These are phyloP conservation scores for Panagrolaimus sp. DNA, from an alignment of 1,140 invertebrate genomes.

Conservation along the genomic window DNA sequence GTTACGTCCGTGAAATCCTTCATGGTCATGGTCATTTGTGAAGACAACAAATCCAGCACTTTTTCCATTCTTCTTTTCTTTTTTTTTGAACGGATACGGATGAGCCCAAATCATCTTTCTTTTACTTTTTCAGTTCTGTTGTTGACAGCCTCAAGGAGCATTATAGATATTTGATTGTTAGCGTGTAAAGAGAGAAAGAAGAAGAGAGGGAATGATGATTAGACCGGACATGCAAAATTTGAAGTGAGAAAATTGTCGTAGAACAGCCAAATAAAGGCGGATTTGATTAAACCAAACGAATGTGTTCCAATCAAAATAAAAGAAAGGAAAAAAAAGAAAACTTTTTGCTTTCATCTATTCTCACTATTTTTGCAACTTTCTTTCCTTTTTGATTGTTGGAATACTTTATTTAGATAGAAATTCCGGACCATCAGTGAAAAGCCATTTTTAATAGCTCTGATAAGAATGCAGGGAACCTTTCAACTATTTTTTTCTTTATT, in stretches of 20 bases:
- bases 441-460: too few species aligned
- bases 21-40: slow-evolving; percentile 10
- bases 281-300: not conserved
- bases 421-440: too few species aligned
- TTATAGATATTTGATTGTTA: too few species aligned
- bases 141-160: not conserved
- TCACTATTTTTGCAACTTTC: too few species aligned
- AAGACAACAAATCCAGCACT: slow-evolving; percentile 8
- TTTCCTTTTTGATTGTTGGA: too few species aligned
- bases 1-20: not conserved
- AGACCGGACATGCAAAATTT: slow-evolving; percentile 7
- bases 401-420: too few species aligned
- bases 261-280: not conserved
- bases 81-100: not conserved
- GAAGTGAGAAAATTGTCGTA: slow-evolving; percentile 14
- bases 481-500: too few species aligned
- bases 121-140: not conserved
- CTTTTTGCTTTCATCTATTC: not conserved
- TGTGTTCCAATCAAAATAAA: slow-evolving; percentile 12
- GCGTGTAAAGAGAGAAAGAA: too few species aligned
- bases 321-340: not conserved
- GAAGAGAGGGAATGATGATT: not conserved
- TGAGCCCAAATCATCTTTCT: slow-evolving; percentile 5
- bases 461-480: too few species aligned
- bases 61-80: too few species aligned